Percentiles rank a stretch among this genome's conserved stretches.
These are phyloP conservation scores for Atrichornis clamosus DNA, from an alignment of 2,113 vertebrate species.

Conservation along the genomic window DNA sequence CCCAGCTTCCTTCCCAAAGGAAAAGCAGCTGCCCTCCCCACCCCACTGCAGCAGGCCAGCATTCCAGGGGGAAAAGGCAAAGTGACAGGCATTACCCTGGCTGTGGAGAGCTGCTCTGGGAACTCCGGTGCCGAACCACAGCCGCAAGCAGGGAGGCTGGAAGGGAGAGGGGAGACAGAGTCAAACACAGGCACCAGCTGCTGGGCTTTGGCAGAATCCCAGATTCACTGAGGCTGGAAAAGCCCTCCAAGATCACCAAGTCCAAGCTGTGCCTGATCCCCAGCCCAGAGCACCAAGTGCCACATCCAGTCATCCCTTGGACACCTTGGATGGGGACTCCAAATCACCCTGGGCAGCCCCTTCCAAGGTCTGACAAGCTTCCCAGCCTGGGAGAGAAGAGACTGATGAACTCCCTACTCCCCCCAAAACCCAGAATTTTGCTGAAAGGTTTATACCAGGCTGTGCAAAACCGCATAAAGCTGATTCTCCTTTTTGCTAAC, in stretches of 20 bases:
- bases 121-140: background rate
- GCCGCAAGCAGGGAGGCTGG: conserved; percentile 20
- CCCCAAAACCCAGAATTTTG: background rate
- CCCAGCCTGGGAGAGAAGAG: background rate
- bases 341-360: background rate
- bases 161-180: background rate
- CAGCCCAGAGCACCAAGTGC: background rate
- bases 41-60: background rate
- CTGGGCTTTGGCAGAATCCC: background rate
- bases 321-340: background rate
- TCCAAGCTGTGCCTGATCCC: rapidly evolving
- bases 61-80: background rate
- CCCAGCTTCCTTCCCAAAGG: background rate
- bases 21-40: background rate
- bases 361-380: background rate
- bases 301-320: rapidly evolving
- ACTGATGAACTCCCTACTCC: background rate
- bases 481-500: background rate
- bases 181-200: background rate
- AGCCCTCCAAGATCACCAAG: rapidly evolving
- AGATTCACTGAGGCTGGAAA: background rate
- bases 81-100: conserved; percentile 29
- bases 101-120: background rate
- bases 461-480: background rate
- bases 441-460: background rate